Conservation (phyloP, 2,113 vertebrate genomes). For the Ceyx cyanopectus region DNA sequence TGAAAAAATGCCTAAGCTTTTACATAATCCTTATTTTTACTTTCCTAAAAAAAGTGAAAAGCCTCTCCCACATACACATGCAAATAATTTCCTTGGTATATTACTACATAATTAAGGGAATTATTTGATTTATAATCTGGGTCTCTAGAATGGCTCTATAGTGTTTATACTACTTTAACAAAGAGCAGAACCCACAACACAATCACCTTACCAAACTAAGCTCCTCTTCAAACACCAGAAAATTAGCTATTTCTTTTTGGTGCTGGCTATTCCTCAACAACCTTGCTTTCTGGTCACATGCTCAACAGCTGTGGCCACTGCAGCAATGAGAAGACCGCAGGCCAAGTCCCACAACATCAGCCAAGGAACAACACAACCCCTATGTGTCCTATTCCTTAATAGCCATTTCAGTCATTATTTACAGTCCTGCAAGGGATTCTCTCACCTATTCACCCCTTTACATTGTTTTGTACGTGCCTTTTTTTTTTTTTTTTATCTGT, state of each 20-base stretch:
- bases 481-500: background rate
- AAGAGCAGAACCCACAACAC: background rate
- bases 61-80: background rate
- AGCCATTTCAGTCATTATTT: background rate
- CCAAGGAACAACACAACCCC: background rate
- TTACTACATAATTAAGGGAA: background rate
- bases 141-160: background rate
- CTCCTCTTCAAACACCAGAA: background rate
- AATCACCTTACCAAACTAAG: background rate
- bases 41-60: background rate
- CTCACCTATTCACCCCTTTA: background rate
- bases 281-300: background rate
- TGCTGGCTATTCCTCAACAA: background rate
- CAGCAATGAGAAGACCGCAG: background rate
- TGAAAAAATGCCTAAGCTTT: constrained; percentile 26
- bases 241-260: background rate
- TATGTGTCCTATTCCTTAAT: background rate
- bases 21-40: background rate
- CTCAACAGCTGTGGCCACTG: fast-evolving
- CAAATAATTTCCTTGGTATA: background rate
- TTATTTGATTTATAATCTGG: background rate
- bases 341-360: background rate
- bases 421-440: background rate
- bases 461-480: fast-evolving
- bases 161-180: background rate